Conservation (phyloP, 2,113 vertebrate genomes). For the Xerus inauris region DNA sequence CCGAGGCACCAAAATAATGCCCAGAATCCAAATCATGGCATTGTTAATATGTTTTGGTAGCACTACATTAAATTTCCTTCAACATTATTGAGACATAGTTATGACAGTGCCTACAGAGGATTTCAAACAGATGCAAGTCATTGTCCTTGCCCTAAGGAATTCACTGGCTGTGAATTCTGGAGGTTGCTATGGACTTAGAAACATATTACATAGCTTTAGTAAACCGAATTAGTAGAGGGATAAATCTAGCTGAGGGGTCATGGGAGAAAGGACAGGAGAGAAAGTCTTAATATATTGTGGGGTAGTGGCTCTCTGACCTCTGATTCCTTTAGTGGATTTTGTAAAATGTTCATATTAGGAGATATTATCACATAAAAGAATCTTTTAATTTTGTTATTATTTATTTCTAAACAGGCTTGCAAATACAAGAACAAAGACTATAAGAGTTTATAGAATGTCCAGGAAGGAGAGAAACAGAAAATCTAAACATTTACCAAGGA, state of each 20-base stretch:
- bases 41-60: background rate
- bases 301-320: background rate
- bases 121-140: background rate
- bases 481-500: conserved; percentile 28
- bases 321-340: background rate
- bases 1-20: background rate
- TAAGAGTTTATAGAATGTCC: background rate
- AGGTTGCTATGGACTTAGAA: background rate
- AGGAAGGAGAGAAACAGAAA: background rate
- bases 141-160: background rate
- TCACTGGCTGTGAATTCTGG: conserved; percentile 25
- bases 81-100: background rate
- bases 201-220: background rate
- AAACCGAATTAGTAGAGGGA: background rate
- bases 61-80: background rate
- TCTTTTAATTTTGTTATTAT: background rate
- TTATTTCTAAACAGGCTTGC: conserved; percentile 37
- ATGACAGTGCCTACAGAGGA: too few species aligned
- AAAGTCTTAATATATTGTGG: background rate
- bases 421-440: background rate
- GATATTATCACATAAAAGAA: background rate
- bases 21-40: background rate
- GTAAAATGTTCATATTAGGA: background rate
- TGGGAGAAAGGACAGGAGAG: background rate
- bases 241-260: background rate